A percentile compares a stretch with the other conserved stretches of the same genome.
phyloP scores from a whole-genome alignment of 2,797 vertebrate species.

The Geotrypetes seraphini region DNA sequence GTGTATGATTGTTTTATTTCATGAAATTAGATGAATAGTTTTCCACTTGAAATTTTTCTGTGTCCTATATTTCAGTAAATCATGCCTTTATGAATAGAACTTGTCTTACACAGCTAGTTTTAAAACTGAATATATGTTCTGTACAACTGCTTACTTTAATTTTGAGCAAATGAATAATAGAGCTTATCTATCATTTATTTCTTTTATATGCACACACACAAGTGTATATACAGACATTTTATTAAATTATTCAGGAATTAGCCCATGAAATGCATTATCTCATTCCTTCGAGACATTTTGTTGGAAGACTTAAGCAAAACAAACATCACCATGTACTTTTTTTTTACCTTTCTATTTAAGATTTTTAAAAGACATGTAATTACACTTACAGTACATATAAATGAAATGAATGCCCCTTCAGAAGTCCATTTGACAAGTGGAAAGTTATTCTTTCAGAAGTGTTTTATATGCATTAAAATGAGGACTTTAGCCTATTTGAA shows the following conservation, averaged over 20 bases:
- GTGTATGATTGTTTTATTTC: too few species aligned
- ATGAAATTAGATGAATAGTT: too few species aligned
- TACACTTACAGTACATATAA: too few species aligned
- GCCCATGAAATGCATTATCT: conserved; percentile 45
- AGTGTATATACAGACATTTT: conserved; percentile 45
- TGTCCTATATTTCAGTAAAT: too few species aligned
- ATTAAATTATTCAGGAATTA: conserved; percentile 60
- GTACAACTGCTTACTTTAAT: conserved; percentile 27
- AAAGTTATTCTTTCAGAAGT: conserved; percentile 2
- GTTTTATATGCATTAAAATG: conserved; percentile 10
- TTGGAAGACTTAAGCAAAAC: too few species aligned
- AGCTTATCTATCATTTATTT: conserved; percentile 54
- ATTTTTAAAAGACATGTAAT: too few species aligned
- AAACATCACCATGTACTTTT: too few species aligned
- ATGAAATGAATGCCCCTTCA: too few species aligned
- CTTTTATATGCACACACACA: conserved; percentile 33
- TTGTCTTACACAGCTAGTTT: conserved; percentile 20
- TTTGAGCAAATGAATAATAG: conserved; percentile 39
- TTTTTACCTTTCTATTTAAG: too few species aligned
- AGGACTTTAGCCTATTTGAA: conserved; percentile 18
- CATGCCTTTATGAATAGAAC: conserved; percentile 27
- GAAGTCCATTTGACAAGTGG: too few species aligned
- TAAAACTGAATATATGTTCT: conserved; percentile 33
- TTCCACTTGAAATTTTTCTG: too few species aligned
- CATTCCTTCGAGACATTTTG: conserved; percentile 36